phyloP scores from a whole-genome alignment of 2,113 vertebrate species.

The Pseudorhombus dupliciocellatus region DNA sequence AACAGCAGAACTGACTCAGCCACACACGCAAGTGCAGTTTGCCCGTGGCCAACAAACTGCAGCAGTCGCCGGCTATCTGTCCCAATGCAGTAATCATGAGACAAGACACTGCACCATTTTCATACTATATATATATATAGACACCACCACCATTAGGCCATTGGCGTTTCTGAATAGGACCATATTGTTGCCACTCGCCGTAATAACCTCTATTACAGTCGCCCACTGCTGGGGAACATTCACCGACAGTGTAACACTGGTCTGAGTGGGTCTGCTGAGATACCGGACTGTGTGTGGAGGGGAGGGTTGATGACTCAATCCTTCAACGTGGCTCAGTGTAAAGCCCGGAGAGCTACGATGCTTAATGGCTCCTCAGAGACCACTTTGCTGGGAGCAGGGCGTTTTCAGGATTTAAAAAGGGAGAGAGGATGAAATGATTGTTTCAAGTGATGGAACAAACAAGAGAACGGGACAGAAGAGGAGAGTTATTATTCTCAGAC shows the following conservation, averaged over 20 bases:
- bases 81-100: conserved; percentile 65
- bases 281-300: conserved; percentile 1
- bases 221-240: conserved; percentile 30
- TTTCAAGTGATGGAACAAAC: conserved; percentile 32
- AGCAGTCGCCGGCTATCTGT: conserved; percentile 57
- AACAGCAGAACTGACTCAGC: conserved; percentile 3
- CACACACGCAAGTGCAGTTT: conserved; percentile 24
- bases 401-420: conserved; percentile 21
- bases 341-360: conserved; percentile 43
- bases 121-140: conserved; percentile 48
- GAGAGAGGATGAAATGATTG: conserved; percentile 19
- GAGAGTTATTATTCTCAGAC: conserved; percentile 16
- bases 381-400: conserved; percentile 32
- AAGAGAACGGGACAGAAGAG: conserved; percentile 3
- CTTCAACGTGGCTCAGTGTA: conserved; percentile 43
- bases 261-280: conserved; percentile 34
- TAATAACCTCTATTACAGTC: conserved; percentile 16
- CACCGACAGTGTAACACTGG: conserved; percentile 17
- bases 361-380: conserved; percentile 41
- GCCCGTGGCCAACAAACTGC: conserved; percentile 72
- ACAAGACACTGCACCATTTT: conserved; percentile 70
- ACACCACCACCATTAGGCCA: conserved; percentile 57
- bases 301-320: conserved; percentile 60
- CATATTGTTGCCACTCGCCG: conserved; percentile 14
- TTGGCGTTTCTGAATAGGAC: conserved; percentile 25